Percentiles rank a stretch among this genome's conserved stretches.
phyloP scores from a whole-genome alignment of 2,113 vertebrate species.

The Parotia lawesii region DNA sequence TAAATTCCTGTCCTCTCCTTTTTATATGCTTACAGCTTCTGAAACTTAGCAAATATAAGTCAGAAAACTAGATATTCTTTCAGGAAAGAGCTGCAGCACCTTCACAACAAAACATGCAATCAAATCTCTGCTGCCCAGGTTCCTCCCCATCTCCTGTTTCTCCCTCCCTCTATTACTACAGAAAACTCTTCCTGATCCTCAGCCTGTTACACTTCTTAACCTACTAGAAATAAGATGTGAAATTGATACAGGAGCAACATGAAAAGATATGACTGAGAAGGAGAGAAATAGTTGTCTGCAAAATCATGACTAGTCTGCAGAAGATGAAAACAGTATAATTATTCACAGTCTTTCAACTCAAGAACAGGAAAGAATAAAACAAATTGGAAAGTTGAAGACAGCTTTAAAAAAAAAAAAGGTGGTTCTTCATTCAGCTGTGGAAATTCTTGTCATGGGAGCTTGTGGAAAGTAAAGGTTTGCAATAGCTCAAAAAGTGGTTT shows the following conservation, averaged over 20 bases:
- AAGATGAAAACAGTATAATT: background rate
- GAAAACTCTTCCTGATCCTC: background rate
- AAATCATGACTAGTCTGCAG: background rate
- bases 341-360: background rate
- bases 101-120: background rate
- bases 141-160: background rate
- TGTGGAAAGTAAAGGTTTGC: background rate
- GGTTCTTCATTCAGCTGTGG: background rate
- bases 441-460: background rate
- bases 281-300: background rate
- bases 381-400: background rate
- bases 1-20: background rate
- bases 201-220: background rate
- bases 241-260: background rate
- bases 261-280: background rate
- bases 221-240: background rate
- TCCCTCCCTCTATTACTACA: background rate
- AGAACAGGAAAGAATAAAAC: background rate
- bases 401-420: background rate
- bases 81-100: background rate
- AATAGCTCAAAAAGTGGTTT: background rate
- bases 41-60: background rate
- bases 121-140: background rate
- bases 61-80: background rate
- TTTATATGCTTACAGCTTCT: background rate